Evolutionary conservation across 2,797 vertebrate genomes (phyloP).

Genomic region (Selene dorsalis): DNA sequence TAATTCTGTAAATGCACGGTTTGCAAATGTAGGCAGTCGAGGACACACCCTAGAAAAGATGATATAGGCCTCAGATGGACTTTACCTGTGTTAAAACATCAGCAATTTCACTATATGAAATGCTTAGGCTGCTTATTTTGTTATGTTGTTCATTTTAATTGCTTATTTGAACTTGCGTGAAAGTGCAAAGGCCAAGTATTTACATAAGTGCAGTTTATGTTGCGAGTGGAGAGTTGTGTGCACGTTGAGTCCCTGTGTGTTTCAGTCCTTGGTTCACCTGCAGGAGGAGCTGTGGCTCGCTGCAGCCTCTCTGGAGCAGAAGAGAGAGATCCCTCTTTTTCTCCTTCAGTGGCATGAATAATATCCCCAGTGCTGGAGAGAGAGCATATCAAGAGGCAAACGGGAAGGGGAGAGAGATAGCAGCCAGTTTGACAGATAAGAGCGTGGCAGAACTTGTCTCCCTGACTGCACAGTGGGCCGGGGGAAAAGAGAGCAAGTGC

Average conservation of each 20-base stretch:
- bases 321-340: slow-evolving; percentile 78
- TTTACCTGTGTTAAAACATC: slow-evolving; percentile 39
- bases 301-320: slow-evolving; percentile 72
- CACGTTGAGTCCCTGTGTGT: slow-evolving; percentile 26
- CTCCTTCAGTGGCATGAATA: slow-evolving; percentile 80
- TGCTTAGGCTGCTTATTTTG: slow-evolving; percentile 23
- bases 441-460: slow-evolving; percentile 80
- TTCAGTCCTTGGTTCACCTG: slow-evolving; percentile 79
- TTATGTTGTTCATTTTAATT: slow-evolving; percentile 29
- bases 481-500: slow-evolving; percentile 77
- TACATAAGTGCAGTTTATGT: slow-evolving; percentile 8
- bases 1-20: slow-evolving; percentile 68
- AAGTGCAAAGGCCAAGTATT: slow-evolving; percentile 38
- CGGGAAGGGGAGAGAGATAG: slow-evolving; percentile 76
- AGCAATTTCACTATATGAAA: slow-evolving; percentile 35
- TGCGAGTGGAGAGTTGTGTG: slow-evolving; percentile 2
- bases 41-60: slow-evolving; percentile 60
- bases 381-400: slow-evolving; percentile 77
- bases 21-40: slow-evolving; percentile 59
- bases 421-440: slow-evolving; percentile 82
- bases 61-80: slow-evolving; percentile 57
- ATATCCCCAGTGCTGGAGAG: slow-evolving; percentile 77
- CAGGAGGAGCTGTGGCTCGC: slow-evolving; percentile 87
- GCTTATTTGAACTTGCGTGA: slow-evolving; percentile 22
- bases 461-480: slow-evolving; percentile 75